Evolutionary conservation across 1,140 invertebrate species (phyloP).

Genomic region (Drosophila truncata): DNA sequence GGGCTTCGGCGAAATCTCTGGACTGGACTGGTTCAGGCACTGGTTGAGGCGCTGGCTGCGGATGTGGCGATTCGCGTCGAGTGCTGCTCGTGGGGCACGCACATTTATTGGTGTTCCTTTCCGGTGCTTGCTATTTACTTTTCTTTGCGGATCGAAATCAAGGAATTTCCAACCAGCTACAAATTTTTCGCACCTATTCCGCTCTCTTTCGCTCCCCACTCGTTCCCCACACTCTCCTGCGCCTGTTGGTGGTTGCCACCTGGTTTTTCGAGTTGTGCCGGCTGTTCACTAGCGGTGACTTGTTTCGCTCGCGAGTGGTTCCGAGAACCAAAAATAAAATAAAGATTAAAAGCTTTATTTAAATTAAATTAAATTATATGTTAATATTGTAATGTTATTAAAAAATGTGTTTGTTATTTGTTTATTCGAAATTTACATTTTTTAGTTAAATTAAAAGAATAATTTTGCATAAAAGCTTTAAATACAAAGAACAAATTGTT

Average conservation of each 20-base stretch:
- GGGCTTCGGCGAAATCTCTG: conserved; percentile 42
- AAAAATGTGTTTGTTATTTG: neutral
- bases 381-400: neutral
- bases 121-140: conserved; percentile 33
- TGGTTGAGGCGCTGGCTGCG: conserved; percentile 18
- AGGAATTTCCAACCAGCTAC: conserved; percentile 43
- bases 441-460: neutral
- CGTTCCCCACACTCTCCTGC: conserved; percentile 23
- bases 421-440: neutral
- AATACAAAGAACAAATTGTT: neutral
- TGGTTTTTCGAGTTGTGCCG: conserved; percentile 34
- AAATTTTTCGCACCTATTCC: conserved; percentile 54
- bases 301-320: neutral
- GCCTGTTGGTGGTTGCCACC: conserved; percentile 42
- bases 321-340: neutral
- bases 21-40: conserved; percentile 14
- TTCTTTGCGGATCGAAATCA: conserved; percentile 35
- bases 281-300: conserved; percentile 30
- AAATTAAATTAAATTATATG: neutral
- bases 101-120: conserved; percentile 29
- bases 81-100: conserved; percentile 23
- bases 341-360: neutral
- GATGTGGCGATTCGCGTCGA: conserved; percentile 24
- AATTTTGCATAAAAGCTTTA: neutral
- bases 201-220: conserved; percentile 43